Evolutionary conservation across 2,888 invertebrate genomes (phyloP).

Genomic region (Auanema freiburgensis): DNA sequence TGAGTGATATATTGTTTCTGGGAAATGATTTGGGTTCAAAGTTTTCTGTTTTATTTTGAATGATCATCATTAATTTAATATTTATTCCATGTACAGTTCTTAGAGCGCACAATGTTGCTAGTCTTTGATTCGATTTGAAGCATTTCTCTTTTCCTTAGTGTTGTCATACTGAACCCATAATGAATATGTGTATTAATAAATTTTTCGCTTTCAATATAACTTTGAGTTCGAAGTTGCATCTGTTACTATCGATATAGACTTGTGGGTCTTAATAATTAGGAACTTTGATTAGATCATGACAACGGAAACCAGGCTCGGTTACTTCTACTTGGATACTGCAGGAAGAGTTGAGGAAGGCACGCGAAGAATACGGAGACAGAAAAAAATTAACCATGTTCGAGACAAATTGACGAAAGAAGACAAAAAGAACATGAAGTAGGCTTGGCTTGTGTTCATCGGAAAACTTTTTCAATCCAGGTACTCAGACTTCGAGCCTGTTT

Average conservation of each 20-base stretch:
- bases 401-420: constrained; percentile 39
- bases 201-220: background rate
- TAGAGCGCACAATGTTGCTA: no score
- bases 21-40: background rate
- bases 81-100: no score
- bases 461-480: no score
- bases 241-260: background rate
- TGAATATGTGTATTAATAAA: constrained; percentile 5
- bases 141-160: no score
- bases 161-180: background rate
- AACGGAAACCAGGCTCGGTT: constrained; percentile 16
- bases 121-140: no score
- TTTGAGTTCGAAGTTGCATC: background rate
- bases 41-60: background rate
- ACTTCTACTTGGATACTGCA: constrained; percentile 29
- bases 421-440: constrained; percentile 39
- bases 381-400: constrained; percentile 35
- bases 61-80: no score
- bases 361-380: constrained; percentile 22
- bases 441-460: background rate
- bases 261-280: constrained; percentile 5
- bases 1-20: no score
- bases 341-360: no score
- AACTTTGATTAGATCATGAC: constrained; percentile 2
- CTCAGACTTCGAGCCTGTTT: no score